Evolutionary conservation across 2,113 vertebrate species (phyloP), one percentile per base, ranked within the genome.

Genomic region (Athene noctua): DNA sequence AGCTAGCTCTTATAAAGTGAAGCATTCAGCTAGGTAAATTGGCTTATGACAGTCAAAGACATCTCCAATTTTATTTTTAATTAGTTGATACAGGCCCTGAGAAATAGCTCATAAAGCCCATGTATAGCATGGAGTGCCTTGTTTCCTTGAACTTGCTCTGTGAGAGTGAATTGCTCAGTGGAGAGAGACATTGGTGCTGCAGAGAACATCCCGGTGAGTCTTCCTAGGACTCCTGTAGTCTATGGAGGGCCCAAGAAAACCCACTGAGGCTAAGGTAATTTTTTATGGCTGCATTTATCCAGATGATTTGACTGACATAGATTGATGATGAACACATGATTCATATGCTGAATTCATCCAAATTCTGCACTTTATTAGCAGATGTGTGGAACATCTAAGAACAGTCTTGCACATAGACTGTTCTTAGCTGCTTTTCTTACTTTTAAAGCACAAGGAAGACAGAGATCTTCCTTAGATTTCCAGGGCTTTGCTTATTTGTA

Each of bases 111-210:
- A 13, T 13, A 27, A 63, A 77, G n/a, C 23, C 46, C 27, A 27
- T 1, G 1, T 61, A 40, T 9, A 80, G 9, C 0, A 0, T 36
- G 12, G 34, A 61, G 42, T 34, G 13, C 30, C n/a, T 92, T 1
- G 0, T 57, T 34, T 77, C 25, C 62, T 77, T 49, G 80, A 61
- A 29, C 40, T 86, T 89, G 16, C 14, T 72, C 19, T 75, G 36
- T 27, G 29, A 32, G 32, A 72, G 44, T 8, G 6, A 83, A 65
- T 59, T 61, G 3, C 44, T 57, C 63, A 3, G 0, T 34, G 36
- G 29, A 65, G 49, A 55, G 62, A 59, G 67, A 52, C 10, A n/a
- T 15, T 15, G 7, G 30, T 44, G 22, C 34, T 61, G 36, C 54
- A 86, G 49, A 80, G 52, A 14, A 61, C 18, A 54, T 52, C 36